Base-by-base conservation (phyloP, 2,888 invertebrate species). In the Coenonympha glycerion region DNA sequence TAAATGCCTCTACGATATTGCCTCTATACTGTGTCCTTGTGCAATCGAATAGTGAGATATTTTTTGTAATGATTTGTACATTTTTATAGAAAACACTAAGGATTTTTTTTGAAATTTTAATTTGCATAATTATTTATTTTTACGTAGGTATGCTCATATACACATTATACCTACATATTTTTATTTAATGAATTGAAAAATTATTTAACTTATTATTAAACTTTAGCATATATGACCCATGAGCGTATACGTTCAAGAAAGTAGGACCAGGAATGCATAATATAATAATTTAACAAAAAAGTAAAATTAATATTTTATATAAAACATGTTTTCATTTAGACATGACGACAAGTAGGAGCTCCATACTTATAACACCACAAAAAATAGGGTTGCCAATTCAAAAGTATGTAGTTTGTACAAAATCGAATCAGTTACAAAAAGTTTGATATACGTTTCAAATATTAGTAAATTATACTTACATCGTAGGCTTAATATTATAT, bases 1-100 rank as follows among this genome's bases (percentile, higher is more conserved):
- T 80, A 65, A 66, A 64, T 64, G 64, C 61, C 63, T 55, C 55
- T 56, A 54, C 62, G 61, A 54, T 57, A 53, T 55, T 56, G 47
- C 31, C 53, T 57, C 57, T 58, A 59, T 61, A 62, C 59, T 56
- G 54, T 51, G 41, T 47, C 21, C 54, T 53, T 47, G 41, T 22
- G 44, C 39, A 47, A 49, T 52, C 36, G 36, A 30, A 15, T 28
- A 28, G 16, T 26, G 18, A 30, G 21, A 15, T 40, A 18, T 9
- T 47, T 45, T 46, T 31, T 18, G 39, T n/a, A 16, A 30, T 21
- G 9, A 11, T 28, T 40, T 21, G 4, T 39, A 11, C n/a, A 19
- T 36, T 33, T 42, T 36, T 24, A 36, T 18, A 16, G 6, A 1
- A 16, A 33, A 33, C 3, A 3, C 8, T 31, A 8, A 5, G 31